Evolutionary conservation across 1,140 invertebrate genomes (phyloP).

Genomic region (Schlechtendalia chinensis): DNA sequence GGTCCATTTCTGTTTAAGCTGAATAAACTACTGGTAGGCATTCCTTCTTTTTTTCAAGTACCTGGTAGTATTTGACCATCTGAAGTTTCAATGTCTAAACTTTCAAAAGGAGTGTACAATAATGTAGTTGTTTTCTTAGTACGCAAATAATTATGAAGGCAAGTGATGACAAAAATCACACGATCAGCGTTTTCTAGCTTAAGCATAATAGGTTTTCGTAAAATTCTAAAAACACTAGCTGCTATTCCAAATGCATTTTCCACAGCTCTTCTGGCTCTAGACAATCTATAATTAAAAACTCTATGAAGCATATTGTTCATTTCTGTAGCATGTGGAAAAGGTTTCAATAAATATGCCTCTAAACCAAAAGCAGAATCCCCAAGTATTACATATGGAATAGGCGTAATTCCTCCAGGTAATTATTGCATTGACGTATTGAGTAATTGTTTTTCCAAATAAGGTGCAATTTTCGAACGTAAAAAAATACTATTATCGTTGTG

Average conservation of each 20-base stretch:
- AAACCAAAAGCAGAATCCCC: slow-evolving; percentile 14
- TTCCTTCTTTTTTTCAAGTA: too few species aligned
- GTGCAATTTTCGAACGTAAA: slow-evolving; percentile 52
- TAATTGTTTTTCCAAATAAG: slow-evolving; percentile 50
- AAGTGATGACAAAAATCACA: too few species aligned
- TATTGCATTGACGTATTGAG: slow-evolving; percentile 33
- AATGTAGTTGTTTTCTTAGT: too few species aligned
- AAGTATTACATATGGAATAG: slow-evolving; percentile 36
- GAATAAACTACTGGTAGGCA: too few species aligned
- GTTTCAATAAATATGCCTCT: slow-evolving; percentile 9
- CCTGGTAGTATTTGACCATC: too few species aligned
- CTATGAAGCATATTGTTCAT: slow-evolving; percentile 3
- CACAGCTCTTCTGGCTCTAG: background rate
- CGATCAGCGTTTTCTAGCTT: too few species aligned
- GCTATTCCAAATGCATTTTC: slow-evolving; percentile 24
- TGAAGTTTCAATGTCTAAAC: too few species aligned
- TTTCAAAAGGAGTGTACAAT: too few species aligned
- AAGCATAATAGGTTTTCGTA: too few species aligned
- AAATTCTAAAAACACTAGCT: background rate
- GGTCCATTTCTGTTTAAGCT: too few species aligned
- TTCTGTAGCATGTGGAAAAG: background rate
- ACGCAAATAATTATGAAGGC: too few species aligned
- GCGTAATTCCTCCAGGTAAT: slow-evolving; percentile 50
- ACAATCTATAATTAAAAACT: slow-evolving; percentile 13
- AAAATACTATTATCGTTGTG: slow-evolving; percentile 55